A percentile compares a stretch with the other conserved stretches of the same genome.
These are phyloP conservation scores for Drosophila parvula DNA, from an alignment of 1,140 invertebrate species.

Conservation along the genomic window DNA sequence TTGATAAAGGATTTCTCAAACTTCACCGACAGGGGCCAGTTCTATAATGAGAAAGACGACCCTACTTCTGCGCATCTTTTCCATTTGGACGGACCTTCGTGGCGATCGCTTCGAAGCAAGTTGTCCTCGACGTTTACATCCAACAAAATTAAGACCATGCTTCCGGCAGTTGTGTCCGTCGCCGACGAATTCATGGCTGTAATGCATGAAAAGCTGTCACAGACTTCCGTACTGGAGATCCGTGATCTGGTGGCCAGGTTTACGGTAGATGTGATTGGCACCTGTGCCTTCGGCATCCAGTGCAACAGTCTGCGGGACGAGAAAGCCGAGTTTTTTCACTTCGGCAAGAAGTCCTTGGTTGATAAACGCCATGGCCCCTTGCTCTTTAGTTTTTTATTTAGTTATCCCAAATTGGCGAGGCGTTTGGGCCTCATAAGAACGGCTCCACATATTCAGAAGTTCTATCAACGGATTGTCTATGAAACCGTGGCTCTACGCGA, in stretches of 20 bases:
- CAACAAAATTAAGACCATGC: constrained; percentile 33
- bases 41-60: constrained; percentile 84
- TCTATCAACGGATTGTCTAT: constrained; percentile 84
- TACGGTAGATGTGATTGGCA: constrained; percentile 85
- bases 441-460: constrained; percentile 82
- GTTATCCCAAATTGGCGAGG: constrained; percentile 15
- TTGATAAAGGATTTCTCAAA: constrained; percentile 86
- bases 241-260: constrained; percentile 72
- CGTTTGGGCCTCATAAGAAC: constrained; percentile 74
- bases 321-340: constrained; percentile 85
- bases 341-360: constrained; percentile 58
- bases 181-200: constrained; percentile 64
- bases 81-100: constrained; percentile 84
- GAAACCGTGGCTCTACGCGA: constrained; percentile 84
- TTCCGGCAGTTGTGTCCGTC: constrained; percentile 59
- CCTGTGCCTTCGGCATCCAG: constrained; percentile 87
- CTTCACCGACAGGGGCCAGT: constrained; percentile 85
- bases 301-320: constrained; percentile 85
- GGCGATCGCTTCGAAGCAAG: constrained; percentile 85
- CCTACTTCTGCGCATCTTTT: constrained; percentile 85
- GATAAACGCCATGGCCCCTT: constrained; percentile 40
- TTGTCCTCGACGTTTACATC: constrained; percentile 86
- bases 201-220: constrained; percentile 21
- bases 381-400: constrained; percentile 32
- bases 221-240: constrained; percentile 50